A percentile compares a stretch with the other conserved stretches of the same genome.
Conservation (phyloP, 2,113 vertebrate species). For the Labrus mixtus region DNA sequence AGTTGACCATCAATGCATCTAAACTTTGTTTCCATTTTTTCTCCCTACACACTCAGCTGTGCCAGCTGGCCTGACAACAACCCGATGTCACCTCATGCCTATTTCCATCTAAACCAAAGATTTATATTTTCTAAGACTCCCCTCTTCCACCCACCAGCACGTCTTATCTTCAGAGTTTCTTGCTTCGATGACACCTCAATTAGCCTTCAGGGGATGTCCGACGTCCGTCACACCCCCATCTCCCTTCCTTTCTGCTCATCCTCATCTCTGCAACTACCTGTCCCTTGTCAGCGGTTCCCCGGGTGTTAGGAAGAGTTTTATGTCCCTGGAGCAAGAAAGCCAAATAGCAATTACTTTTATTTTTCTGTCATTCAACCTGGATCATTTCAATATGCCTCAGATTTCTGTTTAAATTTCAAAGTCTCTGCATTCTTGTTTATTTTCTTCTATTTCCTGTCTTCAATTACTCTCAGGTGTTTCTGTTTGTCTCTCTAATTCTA, state of each 20-base stretch:
- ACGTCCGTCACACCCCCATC: conserved; percentile 25
- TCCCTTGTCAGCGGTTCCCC: conserved; percentile 43
- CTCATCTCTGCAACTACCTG: conserved; percentile 33
- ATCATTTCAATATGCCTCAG: conserved; percentile 41
- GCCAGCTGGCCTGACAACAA: background rate
- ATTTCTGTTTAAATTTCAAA: conserved; percentile 38
- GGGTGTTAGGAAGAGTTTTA: conserved; percentile 12
- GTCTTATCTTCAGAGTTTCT: conserved; percentile 49
- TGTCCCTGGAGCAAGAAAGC: conserved; percentile 48
- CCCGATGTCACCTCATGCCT: background rate
- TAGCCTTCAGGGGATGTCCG: conserved; percentile 75
- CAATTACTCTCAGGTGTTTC: conserved; percentile 13
- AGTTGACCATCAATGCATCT: background rate
- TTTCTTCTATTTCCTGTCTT: background rate
- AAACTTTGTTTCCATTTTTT: conserved; percentile 3
- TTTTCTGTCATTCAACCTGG: conserved; percentile 34
- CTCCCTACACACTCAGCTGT: background rate
- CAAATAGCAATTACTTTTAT: conserved; percentile 59
- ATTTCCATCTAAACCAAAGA: background rate
- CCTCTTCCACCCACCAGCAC: conserved; percentile 6
- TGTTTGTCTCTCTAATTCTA: conserved; percentile 13
- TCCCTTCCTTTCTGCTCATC: conserved; percentile 21
- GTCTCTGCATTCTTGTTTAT: conserved; percentile 26
- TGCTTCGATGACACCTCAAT: conserved; percentile 75
- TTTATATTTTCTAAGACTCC: conserved; percentile 7